phyloP scores from a whole-genome alignment of 2,888 invertebrate genomes.

The Mesorhabditis sp. region DNA sequence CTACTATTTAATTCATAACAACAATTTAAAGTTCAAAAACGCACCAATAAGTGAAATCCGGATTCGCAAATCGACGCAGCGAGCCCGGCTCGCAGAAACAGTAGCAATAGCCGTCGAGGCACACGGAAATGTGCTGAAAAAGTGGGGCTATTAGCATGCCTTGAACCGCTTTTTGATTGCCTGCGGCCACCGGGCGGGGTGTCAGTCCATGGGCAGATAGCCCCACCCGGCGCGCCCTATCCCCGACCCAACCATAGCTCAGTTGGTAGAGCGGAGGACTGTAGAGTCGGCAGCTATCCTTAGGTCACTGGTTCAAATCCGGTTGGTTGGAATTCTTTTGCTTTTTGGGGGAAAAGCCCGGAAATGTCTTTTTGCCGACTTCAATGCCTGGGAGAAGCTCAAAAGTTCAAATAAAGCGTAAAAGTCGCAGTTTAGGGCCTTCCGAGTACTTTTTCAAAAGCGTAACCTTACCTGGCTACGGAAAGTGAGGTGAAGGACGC shows the following conservation, averaged over 20 bases:
- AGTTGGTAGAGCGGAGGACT: conserved; percentile 33
- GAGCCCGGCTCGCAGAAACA: background rate
- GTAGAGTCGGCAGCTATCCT: conserved; percentile 31
- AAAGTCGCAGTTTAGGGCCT: no score
- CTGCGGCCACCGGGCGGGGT: no score
- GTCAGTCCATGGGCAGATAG: no score
- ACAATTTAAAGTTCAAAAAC: background rate
- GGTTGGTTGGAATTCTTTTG: conserved; percentile 10
- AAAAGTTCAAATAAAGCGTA: no score
- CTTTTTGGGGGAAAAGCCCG: background rate
- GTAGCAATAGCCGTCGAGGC: background rate
- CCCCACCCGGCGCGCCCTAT: background rate
- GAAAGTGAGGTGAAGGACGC: background rate
- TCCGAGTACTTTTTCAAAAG: no score
- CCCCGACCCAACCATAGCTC: conserved; percentile 18
- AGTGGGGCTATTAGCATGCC: background rate
- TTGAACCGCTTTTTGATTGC: no score
- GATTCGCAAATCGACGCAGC: background rate
- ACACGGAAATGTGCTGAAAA: background rate
- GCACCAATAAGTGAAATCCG: background rate
- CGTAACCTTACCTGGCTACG: background rate
- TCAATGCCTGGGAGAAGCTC: no score
- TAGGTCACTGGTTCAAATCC: conserved; percentile 46
- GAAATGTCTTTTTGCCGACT: no score
- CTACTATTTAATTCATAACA: no score